Conservation (phyloP, 92 coral and sea anemone species). For the Pocillopora meandrina region DNA sequence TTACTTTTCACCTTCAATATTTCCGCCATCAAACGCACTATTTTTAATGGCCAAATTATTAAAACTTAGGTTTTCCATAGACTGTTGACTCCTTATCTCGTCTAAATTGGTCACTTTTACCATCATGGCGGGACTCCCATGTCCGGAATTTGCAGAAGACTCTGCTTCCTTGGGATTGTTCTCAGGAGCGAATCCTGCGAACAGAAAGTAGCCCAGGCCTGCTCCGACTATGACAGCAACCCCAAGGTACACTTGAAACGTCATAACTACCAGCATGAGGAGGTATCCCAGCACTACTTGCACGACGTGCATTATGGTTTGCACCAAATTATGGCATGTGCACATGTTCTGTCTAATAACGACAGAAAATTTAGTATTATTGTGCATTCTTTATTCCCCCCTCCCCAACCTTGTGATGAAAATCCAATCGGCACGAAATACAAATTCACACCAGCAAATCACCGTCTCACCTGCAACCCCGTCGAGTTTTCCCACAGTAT, state of each 20-base stretch:
- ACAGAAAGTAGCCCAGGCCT: slow-evolving; percentile 83
- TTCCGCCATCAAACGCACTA: slow-evolving; percentile 5
- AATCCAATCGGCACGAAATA: too few species aligned
- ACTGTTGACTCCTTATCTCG: not conserved
- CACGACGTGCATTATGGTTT: slow-evolving; percentile 68
- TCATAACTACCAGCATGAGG: slow-evolving; percentile 87
- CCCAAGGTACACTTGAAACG: slow-evolving; percentile 80
- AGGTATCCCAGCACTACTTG: slow-evolving; percentile 82
- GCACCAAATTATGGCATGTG: slow-evolving; percentile 53
- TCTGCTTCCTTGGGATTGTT: not conserved
- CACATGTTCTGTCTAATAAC: slow-evolving; percentile 42
- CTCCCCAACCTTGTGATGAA: not conserved
- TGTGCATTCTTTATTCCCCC: not conserved
- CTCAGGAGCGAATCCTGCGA: slow-evolving; percentile 26
- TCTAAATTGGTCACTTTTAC: slow-evolving; percentile 18
- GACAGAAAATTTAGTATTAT: not conserved
- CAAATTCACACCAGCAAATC: not conserved
- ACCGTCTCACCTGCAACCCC: not conserved
- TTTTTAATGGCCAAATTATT: slow-evolving; percentile 16
- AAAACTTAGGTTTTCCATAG: not conserved
- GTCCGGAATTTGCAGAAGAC: not conserved
- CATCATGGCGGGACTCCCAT: slow-evolving; percentile 9
- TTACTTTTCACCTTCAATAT: not conserved
- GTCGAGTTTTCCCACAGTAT: not conserved
- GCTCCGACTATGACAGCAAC: slow-evolving; percentile 80